phyloP scores from a whole-genome alignment of 1,140 invertebrate species.

The Drosophila equinoxialis region DNA sequence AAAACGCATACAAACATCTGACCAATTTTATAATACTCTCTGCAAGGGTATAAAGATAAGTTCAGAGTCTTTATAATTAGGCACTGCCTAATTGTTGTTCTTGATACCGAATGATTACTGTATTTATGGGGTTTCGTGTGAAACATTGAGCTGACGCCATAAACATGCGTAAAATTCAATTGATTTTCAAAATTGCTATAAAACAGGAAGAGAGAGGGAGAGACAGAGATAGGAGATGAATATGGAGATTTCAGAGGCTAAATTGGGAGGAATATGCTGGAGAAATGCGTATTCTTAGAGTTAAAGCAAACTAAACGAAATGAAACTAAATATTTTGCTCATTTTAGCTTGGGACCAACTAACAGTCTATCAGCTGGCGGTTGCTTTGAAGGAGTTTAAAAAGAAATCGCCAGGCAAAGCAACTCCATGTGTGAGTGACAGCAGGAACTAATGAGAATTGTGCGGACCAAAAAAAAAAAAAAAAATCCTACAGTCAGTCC shows the following conservation, averaged over 20 bases:
- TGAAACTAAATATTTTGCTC: constrained; percentile 44
- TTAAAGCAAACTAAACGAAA: neutral
- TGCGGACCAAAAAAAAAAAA: constrained; percentile 1
- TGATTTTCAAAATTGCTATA: constrained; percentile 50
- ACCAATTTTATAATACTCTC: too few relatives aligned
- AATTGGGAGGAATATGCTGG: neutral
- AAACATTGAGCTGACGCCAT: constrained; percentile 36
- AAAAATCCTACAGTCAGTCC: neutral
- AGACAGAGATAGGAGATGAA: constrained; percentile 62
- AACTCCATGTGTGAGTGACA: constrained; percentile 19
- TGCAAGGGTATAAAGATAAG: too few relatives aligned
- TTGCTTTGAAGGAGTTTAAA: constrained; percentile 31
- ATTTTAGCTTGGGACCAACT: constrained; percentile 49
- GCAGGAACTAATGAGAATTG: constrained; percentile 44
- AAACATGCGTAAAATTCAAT: constrained; percentile 80
- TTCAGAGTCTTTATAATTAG: too few relatives aligned
- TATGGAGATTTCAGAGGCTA: neutral
- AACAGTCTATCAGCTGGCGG: constrained; percentile 47
- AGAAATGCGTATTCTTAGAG: constrained; percentile 6
- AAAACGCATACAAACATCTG: too few relatives aligned
- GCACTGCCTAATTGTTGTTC: too few relatives aligned
- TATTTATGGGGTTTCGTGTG: neutral
- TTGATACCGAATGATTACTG: neutral
- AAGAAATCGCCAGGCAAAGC: constrained; percentile 28
- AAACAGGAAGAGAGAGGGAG: constrained; percentile 1